Evolutionary conservation across 2,888 invertebrate species (phyloP).

Genomic region (Byasa hedistus): DNA sequence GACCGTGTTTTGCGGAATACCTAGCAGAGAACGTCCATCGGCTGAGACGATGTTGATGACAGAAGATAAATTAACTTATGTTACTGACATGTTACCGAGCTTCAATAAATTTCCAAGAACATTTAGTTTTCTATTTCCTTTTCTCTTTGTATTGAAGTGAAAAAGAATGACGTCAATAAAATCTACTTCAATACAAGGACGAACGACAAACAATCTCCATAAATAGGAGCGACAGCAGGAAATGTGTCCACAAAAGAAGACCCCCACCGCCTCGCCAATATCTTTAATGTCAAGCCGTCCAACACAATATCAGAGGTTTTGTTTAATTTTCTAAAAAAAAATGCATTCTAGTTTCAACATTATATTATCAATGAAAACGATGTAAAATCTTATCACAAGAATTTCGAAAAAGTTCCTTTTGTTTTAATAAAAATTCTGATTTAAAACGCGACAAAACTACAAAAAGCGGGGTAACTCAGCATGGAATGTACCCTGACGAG

Average conservation of each 20-base stretch:
- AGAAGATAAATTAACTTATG: not conserved
- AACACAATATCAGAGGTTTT: slow-evolving; percentile 13
- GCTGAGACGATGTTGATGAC: too few species aligned
- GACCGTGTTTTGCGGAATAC: too few species aligned
- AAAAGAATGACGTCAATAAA: slow-evolving; percentile 7
- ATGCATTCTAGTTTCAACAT: not conserved
- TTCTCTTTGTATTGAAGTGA: not conserved
- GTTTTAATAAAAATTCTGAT: slow-evolving; percentile 1
- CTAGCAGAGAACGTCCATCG: too few species aligned
- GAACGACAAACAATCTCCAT: slow-evolving; percentile 18
- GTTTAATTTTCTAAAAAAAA: not conserved
- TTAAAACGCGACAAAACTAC: slow-evolving; percentile 8
- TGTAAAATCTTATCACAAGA: not conserved
- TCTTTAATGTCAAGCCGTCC: slow-evolving; percentile 16
- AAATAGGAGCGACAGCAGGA: slow-evolving; percentile 18
- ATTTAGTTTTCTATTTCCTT: not conserved
- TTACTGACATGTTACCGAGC: not conserved
- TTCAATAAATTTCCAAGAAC: not conserved
- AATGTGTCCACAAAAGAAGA: slow-evolving; percentile 21
- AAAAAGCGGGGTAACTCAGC: not conserved
- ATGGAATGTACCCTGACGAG: slow-evolving; percentile 10
- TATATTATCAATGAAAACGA: not conserved
- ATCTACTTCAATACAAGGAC: slow-evolving; percentile 10
- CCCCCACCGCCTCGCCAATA: slow-evolving; percentile 15
- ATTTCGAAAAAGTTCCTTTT: not conserved